Base-by-base conservation (phyloP, 1,140 invertebrate genomes). In the Mya arenaria region DNA sequence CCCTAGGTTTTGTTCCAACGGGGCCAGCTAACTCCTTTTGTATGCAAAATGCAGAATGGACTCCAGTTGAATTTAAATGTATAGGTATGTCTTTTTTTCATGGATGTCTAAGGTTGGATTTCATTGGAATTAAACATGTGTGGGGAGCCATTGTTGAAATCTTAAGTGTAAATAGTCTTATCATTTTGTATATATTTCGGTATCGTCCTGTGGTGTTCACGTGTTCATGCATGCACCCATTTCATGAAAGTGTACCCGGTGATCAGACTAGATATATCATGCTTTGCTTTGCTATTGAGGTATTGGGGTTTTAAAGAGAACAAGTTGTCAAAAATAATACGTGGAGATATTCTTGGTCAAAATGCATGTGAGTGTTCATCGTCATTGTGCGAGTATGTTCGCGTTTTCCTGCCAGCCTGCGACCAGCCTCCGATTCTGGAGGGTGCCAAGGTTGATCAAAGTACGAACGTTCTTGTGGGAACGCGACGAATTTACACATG, bases 71-170 rank as follows among this genome's bases (percentile, higher is more conserved):
- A n/a, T 78, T 78, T 56, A 78, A 78, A 66, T 78, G 75, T 56
- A 78, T 78, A 4, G 52, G 75, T 78, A 78, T 55, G 63, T 78
- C 58, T n/a, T n/a, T n/a, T n/a, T n/a, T n/a, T n/a, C n/a, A n/a
- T n/a, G n/a, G n/a, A n/a, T n/a, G n/a, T n/a, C n/a, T n/a, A n/a
- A n/a, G n/a, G n/a, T n/a, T n/a, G n/a, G n/a, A n/a, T n/a, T n/a
- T n/a, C n/a, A n/a, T n/a, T n/a, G n/a, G n/a, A n/a, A n/a, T n/a
- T n/a, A n/a, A n/a, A n/a, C n/a, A n/a, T n/a, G n/a, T n/a, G n/a
- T n/a, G n/a, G n/a, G n/a, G n/a, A n/a, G n/a, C n/a, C n/a, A n/a
- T n/a, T n/a, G n/a, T n/a, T n/a, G n/a, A n/a, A n/a, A n/a, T n/a
- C n/a, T n/a, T n/a, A n/a, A n/a, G n/a, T n/a, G n/a, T n/a, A n/a